Percentiles rank a stretch among this genome's conserved stretches.
Conservation (phyloP, 92 coral and sea anemone species). For the Phenganax subtilis region DNA sequence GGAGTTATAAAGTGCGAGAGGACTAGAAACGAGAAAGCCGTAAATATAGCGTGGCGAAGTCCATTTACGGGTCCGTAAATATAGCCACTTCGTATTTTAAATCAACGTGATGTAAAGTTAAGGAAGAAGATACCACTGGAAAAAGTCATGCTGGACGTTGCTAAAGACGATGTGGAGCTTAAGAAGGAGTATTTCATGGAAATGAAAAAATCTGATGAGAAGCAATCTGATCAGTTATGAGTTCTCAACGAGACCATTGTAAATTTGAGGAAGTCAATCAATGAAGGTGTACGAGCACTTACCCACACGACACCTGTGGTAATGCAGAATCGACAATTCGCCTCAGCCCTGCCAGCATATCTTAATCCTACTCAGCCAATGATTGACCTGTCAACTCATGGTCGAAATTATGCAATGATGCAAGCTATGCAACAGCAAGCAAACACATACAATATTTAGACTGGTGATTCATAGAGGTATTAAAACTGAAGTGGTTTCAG, state of each 20-base stretch:
- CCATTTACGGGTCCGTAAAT: too few relatives aligned
- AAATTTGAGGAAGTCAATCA: neutral
- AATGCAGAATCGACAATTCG: neutral
- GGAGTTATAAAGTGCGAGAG: too few relatives aligned
- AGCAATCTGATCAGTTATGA: conserved; percentile 4
- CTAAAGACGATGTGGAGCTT: neutral
- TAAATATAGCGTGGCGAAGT: too few relatives aligned
- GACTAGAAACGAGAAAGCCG: too few relatives aligned
- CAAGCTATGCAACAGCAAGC: neutral
- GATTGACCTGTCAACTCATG: neutral
- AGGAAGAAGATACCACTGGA: neutral
- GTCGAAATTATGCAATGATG: neutral
- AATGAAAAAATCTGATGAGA: neutral
- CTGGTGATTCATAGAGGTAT: neutral
- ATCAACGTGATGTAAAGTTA: neutral
- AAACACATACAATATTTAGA: neutral
- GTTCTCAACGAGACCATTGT: neutral
- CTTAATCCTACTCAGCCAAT: too few relatives aligned
- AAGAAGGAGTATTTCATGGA: neutral
- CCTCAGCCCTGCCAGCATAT: neutral
- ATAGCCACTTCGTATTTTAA: neutral
- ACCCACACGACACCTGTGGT: neutral
- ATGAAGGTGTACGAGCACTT: conserved; percentile 1
- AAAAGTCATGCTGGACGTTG: neutral
- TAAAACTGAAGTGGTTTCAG: too few relatives aligned